A percentile compares a stretch with the other conserved stretches of the same genome.
Evolutionary conservation across 2,888 invertebrate species (phyloP).

Genomic region (Sinohyriopsis cumingii): DNA sequence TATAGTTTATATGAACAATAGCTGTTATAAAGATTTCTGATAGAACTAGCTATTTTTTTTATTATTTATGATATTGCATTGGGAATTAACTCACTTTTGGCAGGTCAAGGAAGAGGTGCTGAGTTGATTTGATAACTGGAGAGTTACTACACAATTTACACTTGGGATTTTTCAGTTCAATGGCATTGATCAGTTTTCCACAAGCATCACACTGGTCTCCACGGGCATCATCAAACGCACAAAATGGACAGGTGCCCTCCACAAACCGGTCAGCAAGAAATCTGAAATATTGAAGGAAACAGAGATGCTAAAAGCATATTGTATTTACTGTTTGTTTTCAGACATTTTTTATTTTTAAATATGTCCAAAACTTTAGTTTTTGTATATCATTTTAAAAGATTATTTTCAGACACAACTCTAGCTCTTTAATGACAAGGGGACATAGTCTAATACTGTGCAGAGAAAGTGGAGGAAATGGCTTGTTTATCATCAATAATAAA

Average conservation of each 20-base stretch:
- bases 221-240: slow-evolving; percentile 92
- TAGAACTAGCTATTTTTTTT: too few relatives aligned
- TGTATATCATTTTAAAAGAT: background rate
- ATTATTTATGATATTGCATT: too few relatives aligned
- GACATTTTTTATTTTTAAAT: background rate
- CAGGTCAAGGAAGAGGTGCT: slow-evolving; percentile 94
- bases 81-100: slow-evolving; percentile 80
- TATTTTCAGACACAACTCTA: too few relatives aligned
- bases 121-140: slow-evolving; percentile 82
- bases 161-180: slow-evolving; percentile 86
- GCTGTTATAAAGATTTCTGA: too few relatives aligned
- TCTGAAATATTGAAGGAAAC: slow-evolving; percentile 39
- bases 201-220: slow-evolving; percentile 99
- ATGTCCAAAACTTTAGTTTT: background rate
- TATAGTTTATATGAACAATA: too few relatives aligned
- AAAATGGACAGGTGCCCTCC: slow-evolving; percentile 95
- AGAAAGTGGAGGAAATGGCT: too few relatives aligned
- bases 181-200: slow-evolving; percentile 94
- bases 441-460: too few relatives aligned
- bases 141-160: slow-evolving; percentile 89
- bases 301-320: background rate
- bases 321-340: background rate
- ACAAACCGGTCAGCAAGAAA: slow-evolving; percentile 84
- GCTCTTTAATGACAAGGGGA: too few relatives aligned
- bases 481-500: too few relatives aligned